Percentiles rank a stretch among this genome's conserved stretches.
Evolutionary conservation across 2,113 vertebrate genomes (phyloP).

Genomic region (Melanotaenia duboulayi): DNA sequence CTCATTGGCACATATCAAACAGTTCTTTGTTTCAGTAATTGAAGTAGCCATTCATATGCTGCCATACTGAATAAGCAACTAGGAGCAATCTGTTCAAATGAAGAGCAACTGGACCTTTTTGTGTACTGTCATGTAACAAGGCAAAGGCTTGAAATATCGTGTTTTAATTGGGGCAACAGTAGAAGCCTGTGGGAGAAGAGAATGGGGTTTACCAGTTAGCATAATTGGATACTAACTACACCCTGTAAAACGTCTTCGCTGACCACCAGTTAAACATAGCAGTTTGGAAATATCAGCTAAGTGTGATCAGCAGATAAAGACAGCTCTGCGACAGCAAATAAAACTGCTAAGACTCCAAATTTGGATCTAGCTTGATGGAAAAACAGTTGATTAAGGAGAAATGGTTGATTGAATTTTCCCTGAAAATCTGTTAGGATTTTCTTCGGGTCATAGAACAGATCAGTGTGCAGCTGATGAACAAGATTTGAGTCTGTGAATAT

Average conservation of each 20-base stretch:
- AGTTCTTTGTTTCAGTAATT: constrained; percentile 34
- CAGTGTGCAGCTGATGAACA: constrained; percentile 20
- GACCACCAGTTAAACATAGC: constrained; percentile 9
- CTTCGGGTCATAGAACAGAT: constrained; percentile 22
- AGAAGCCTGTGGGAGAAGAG: constrained; percentile 42
- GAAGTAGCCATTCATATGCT: constrained; percentile 38
- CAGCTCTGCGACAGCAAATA: neutral
- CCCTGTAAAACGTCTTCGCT: constrained; percentile 37
- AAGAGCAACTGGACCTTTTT: constrained; percentile 32
- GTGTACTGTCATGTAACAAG: constrained; percentile 53
- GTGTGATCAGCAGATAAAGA: neutral
- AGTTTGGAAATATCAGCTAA: constrained; percentile 25
- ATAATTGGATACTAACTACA: constrained; percentile 74
- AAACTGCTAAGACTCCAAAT: neutral
- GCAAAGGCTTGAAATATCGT: constrained; percentile 46
- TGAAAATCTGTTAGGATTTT: constrained; percentile 11
- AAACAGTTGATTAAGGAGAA: constrained; percentile 6
- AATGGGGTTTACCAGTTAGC: constrained; percentile 64
- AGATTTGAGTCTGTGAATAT: neutral
- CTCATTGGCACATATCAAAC: constrained; percentile 52
- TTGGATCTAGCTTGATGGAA: constrained; percentile 11
- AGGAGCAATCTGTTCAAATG: constrained; percentile 17
- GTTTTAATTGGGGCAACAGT: constrained; percentile 59
- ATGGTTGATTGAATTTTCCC: constrained; percentile 28
- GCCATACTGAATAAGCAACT: constrained; percentile 34